Conservation (phyloP, 2,113 vertebrate species). For the Tonatia bakeri region DNA sequence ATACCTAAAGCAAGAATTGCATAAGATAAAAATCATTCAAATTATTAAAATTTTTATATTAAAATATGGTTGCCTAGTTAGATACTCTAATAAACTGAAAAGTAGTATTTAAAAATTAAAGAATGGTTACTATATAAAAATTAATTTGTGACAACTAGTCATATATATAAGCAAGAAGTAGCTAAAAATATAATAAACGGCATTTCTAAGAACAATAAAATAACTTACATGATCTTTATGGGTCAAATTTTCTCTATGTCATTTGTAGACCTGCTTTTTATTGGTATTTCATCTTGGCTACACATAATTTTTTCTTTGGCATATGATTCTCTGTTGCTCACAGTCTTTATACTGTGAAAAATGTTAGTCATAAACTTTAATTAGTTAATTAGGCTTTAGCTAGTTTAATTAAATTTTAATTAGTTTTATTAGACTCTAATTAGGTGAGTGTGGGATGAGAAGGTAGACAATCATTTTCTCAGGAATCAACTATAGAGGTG, state of each 20-base stretch:
- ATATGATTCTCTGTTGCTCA: background rate
- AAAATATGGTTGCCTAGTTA: background rate
- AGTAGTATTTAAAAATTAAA: background rate
- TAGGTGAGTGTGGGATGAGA: background rate
- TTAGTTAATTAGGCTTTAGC: background rate
- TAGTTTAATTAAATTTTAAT: background rate
- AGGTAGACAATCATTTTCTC: background rate
- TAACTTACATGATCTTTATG: background rate
- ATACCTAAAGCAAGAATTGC: background rate
- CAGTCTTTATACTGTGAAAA: background rate
- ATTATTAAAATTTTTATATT: background rate
- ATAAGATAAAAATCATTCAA: background rate
- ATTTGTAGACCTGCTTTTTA: background rate
- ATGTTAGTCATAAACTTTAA: background rate
- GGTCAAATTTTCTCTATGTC: background rate
- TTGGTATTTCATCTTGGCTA: background rate
- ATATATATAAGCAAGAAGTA: background rate
- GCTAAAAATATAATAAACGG: background rate
- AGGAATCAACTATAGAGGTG: background rate
- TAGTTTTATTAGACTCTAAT: background rate
- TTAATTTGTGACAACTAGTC: background rate
- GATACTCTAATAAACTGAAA: background rate
- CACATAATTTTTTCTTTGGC: background rate
- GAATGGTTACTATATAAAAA: background rate
- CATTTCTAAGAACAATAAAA: background rate